A percentile compares a stretch with the other conserved stretches of the same genome.
These are phyloP conservation scores for Sus cebifrons DNA, from an alignment of 2,797 vertebrate genomes.

Conservation along the genomic window DNA sequence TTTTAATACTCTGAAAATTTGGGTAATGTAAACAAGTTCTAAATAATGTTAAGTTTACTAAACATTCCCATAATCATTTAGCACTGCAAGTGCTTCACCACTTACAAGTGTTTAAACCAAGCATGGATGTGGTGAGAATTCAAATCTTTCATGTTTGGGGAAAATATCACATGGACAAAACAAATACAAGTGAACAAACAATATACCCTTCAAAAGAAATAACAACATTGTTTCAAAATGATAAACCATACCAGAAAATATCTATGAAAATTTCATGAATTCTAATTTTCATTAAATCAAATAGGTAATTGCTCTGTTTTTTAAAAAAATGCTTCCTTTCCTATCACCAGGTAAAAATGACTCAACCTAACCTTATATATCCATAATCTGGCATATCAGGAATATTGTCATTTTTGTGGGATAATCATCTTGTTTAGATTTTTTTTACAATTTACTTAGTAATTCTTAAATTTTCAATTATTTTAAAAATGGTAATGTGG, in stretches of 20 bases:
- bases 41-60: slow-evolving; percentile 54
- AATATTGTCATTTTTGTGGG: background rate
- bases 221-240: background rate
- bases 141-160: slow-evolving; percentile 31
- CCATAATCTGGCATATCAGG: background rate
- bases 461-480: slow-evolving; percentile 15
- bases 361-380: slow-evolving; percentile 66
- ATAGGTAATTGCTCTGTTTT: background rate
- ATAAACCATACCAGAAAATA: background rate
- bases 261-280: slow-evolving; percentile 21
- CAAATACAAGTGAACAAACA: background rate
- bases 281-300: background rate
- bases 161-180: background rate
- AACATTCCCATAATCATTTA: background rate
- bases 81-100: slow-evolving; percentile 1
- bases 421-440: background rate
- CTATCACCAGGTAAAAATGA: slow-evolving; percentile 64
- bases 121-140: slow-evolving; percentile 21
- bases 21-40: slow-evolving; percentile 52
- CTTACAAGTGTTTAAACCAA: slow-evolving; percentile 52
- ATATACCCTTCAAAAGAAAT: rapidly evolving
- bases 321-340: slow-evolving; percentile 26
- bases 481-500: background rate
- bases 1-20: slow-evolving; percentile 73
- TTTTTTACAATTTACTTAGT: background rate